Conservation (phyloP, 2,888 invertebrate genomes). For the Campoplex nolae region DNA sequence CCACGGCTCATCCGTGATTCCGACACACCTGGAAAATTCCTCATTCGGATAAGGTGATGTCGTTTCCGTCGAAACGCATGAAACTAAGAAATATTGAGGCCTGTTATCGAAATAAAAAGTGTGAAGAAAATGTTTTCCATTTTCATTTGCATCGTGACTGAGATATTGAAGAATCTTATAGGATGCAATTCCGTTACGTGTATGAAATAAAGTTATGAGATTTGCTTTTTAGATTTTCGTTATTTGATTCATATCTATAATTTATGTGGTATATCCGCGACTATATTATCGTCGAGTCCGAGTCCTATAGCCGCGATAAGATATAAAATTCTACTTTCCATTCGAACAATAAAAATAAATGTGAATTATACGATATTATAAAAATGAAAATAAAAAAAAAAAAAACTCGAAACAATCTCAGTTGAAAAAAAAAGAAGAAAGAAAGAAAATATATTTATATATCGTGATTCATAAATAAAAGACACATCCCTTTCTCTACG, state of each 20-base stretch:
- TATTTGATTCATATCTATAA: not conserved
- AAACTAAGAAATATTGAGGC: not conserved
- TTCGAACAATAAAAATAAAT: not conserved
- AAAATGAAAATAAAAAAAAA: conserved; percentile 3
- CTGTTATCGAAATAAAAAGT: not conserved
- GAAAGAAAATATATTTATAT: not conserved
- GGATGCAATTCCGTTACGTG: not conserved
- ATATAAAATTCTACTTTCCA: conserved; percentile 16
- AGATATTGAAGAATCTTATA: not conserved
- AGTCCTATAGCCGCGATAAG: conserved; percentile 11
- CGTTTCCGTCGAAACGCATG: not conserved
- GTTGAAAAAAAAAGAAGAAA: not conserved
- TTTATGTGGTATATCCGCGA: not conserved
- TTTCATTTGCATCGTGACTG: not conserved
- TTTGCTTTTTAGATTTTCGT: not conserved
- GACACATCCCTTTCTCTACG: conserved; percentile 25
- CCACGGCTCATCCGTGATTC: not conserved
- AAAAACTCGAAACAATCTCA: not conserved
- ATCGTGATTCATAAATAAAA: conserved; percentile 39
- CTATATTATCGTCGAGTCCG: not conserved
- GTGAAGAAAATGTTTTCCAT: not conserved
- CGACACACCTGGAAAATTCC: not conserved
- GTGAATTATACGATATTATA: not conserved
- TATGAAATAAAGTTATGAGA: not conserved
- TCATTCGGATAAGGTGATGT: not conserved